A percentile compares a stretch with the other conserved stretches of the same genome.
phyloP scores from a whole-genome alignment of 2,113 vertebrate species.

The Opisthocomus hoazin region DNA sequence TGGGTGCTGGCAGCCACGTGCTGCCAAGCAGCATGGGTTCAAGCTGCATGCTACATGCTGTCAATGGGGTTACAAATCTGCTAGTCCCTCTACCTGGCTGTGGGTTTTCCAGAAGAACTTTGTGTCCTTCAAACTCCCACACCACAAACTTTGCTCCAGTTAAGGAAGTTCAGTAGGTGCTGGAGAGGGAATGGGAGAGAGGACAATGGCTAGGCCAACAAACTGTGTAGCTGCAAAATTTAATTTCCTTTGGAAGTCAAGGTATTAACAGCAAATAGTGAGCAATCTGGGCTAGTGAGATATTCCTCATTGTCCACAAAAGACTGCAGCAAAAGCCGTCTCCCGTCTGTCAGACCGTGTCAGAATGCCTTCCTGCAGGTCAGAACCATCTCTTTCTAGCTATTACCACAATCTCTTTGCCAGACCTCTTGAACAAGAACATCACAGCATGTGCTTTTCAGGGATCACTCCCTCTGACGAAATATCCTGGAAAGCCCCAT shows the following conservation, averaged over 20 bases:
- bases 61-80: neutral
- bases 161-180: neutral
- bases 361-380: neutral
- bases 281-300: neutral
- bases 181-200: neutral
- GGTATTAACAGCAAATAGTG: neutral
- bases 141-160: neutral
- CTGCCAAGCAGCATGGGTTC: too few relatives aligned
- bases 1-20: too few relatives aligned
- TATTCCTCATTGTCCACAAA: neutral
- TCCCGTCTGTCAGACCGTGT: neutral
- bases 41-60: too few relatives aligned
- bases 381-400: neutral
- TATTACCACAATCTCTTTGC: neutral
- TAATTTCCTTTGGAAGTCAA: neutral
- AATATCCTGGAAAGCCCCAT: neutral
- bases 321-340: neutral
- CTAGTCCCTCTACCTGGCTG: neutral
- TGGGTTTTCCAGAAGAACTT: neutral
- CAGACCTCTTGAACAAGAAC: neutral
- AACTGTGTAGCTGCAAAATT: neutral
- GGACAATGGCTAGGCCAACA: neutral
- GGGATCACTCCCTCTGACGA: neutral
- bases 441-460: neutral
- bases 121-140: neutral